Conservation (phyloP, 2,113 vertebrate genomes). For the Scophthalmus maximus region DNA sequence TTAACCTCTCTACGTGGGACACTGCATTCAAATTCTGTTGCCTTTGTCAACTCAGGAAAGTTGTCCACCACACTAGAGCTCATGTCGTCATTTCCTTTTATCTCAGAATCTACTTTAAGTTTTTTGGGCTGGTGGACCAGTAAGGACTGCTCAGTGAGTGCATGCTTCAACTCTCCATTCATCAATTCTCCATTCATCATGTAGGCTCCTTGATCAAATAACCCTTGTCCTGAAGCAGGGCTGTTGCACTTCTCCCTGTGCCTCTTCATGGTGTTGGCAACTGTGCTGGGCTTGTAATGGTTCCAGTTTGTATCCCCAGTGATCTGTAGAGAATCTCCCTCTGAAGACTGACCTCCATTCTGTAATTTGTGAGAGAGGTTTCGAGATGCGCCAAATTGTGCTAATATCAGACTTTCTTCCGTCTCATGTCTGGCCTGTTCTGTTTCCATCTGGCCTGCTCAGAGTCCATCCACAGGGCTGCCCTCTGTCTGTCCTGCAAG, state of each 20-base stretch:
- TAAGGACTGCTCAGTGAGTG: conserved; percentile 71
- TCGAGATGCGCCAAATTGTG: conserved; percentile 83
- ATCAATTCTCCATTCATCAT: conserved; percentile 90
- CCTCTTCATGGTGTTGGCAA: conserved; percentile 81
- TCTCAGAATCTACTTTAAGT: conserved; percentile 83
- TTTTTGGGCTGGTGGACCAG: conserved; percentile 86
- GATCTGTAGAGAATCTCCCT: conserved; percentile 81
- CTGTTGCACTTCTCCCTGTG: conserved; percentile 81
- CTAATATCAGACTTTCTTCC: conserved; percentile 91
- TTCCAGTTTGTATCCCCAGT: conserved; percentile 86
- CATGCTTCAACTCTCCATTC: conserved; percentile 91
- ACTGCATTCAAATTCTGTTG: conserved; percentile 78
- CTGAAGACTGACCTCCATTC: conserved; percentile 87
- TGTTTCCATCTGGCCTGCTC: conserved; percentile 99
- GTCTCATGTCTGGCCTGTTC: conserved; percentile 92
- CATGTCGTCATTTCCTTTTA: conserved; percentile 82
- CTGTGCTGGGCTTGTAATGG: conserved; percentile 80
- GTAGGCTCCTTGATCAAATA: conserved; percentile 80
- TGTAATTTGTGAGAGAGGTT: conserved; percentile 85
- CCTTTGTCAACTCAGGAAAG: conserved; percentile 76
- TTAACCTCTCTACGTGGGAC: conserved; percentile 77
- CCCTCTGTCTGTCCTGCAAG: conserved; percentile 85
- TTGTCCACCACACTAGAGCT: conserved; percentile 70
- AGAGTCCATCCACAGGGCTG: conserved; percentile 95
- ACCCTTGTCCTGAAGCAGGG: conserved; percentile 80